Conservation (phyloP, 2,888 invertebrate species). For the Podabrus alpinus region DNA sequence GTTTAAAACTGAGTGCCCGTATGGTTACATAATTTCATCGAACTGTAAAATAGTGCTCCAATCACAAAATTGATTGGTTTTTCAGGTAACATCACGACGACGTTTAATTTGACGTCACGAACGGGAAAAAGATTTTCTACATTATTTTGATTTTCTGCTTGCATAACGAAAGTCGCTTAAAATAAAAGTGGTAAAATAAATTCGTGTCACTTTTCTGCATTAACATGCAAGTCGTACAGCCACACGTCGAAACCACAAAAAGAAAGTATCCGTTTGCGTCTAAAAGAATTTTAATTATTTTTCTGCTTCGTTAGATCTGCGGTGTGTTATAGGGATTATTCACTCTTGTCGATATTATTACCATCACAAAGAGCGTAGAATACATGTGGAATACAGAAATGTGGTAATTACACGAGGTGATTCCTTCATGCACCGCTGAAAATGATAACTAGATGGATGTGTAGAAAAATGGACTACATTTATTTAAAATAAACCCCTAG, state of each 20-base stretch:
- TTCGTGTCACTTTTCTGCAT: not conserved
- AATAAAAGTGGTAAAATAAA: not conserved
- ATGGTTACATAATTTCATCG: not conserved
- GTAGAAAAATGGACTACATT: not conserved
- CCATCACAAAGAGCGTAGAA: not conserved
- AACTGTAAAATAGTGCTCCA: not conserved
- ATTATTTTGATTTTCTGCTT: not conserved
- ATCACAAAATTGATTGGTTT: not conserved
- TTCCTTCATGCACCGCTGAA: not conserved
- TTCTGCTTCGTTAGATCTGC: not conserved
- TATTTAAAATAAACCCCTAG: not conserved
- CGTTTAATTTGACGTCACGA: not conserved
- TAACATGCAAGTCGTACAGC: not conserved
- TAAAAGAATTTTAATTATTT: not conserved
- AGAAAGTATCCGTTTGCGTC: not conserved
- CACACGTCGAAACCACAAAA: not conserved
- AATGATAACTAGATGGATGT: not conserved
- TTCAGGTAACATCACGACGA: too few relatives aligned
- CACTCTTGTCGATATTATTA: not conserved
- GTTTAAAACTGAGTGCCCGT: not conserved
- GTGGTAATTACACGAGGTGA: not conserved
- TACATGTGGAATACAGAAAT: not conserved
- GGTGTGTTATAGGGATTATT: not conserved
- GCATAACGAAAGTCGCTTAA: not conserved
- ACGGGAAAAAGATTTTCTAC: not conserved